A percentile compares a stretch with the other conserved stretches of the same genome.
These are phyloP conservation scores for Drosophila anomelani DNA, from an alignment of 2,888 invertebrate species.

Conservation along the genomic window DNA sequence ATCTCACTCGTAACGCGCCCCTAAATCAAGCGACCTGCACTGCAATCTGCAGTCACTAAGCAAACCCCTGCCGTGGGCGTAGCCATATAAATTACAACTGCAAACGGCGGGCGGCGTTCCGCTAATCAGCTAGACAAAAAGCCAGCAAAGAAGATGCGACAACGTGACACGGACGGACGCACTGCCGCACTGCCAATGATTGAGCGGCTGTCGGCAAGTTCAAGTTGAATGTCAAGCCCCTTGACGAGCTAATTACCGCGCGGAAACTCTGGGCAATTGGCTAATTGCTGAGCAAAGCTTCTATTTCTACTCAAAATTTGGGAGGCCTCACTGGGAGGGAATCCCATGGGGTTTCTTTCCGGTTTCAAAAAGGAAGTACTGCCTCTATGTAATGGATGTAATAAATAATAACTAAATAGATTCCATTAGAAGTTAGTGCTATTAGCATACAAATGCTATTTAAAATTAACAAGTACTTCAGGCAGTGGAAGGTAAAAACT, in stretches of 20 bases:
- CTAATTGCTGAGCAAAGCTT: conserved; percentile 29
- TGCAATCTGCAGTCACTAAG: conserved; percentile 49
- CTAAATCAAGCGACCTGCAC: conserved; percentile 54
- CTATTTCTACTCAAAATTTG: conserved; percentile 7
- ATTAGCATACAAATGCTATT: background rate
- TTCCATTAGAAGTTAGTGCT: background rate
- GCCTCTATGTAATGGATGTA: background rate
- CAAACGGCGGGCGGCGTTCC: conserved; percentile 59
- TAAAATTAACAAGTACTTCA: too few relatives aligned
- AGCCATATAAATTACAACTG: conserved; percentile 72
- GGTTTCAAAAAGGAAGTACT: conserved; percentile 2
- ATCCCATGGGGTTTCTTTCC: background rate
- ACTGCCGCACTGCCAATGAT: conserved; percentile 29
- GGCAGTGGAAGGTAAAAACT: too few relatives aligned
- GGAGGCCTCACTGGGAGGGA: background rate
- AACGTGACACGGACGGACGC: conserved; percentile 35
- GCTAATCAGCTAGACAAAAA: conserved; percentile 70
- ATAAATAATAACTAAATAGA: background rate
- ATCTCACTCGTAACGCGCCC: conserved; percentile 43
- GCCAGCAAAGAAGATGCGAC: conserved; percentile 45
- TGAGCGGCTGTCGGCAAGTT: conserved; percentile 66
- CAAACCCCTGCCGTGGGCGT: conserved; percentile 55
- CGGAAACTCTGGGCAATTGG: conserved; percentile 40
- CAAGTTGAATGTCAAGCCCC: conserved; percentile 80
- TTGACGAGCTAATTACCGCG: conserved; percentile 46